Base-by-base conservation (phyloP, 2,888 invertebrate species). In the Uloborus plumipes region DNA sequence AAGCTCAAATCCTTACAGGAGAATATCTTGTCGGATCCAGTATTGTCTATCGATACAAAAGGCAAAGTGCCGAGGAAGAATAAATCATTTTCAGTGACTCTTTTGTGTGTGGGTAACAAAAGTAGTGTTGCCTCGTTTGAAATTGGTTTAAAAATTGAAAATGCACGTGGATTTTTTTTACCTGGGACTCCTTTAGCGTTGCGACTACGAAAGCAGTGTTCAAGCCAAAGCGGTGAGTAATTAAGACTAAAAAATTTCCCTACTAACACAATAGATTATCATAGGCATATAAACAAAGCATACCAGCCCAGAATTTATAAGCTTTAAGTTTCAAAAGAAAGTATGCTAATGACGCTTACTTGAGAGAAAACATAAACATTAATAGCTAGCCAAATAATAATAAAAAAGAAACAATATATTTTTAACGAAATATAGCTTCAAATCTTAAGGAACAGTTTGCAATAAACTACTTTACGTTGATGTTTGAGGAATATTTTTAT, bases 201-300 rank as follows among this genome's bases (percentile, higher is more conserved):
- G 88, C 93, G 93, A 90, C 92, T 96, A 89, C 93, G 94, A 90
- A 96, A 96, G 93, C 96, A 96, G 92, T 97, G 96, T 92, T 93
- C 94, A 90, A 39, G 6, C 95, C 94, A 93, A 93, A 39, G 14
- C 15, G 55, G 39, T 39, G 9, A 39, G 7, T 39, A 39, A 39
- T 39, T 39, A 39, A 39, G 11, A 11, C 9, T 11, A 39, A 7
- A 11, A 9, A 39, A 1, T 39, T 39, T 16, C 6, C 11, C 7
- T 16, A n/a, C 16, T 16, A 18, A 9, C n/a, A 16, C 16, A 16
- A 20, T 15, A n/a, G 11, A n/a, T 13, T 26, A 26, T 55, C 55
- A 9, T 55, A 0, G n/a, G 20, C 20, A n/a, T n/a, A 55, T 7
- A 55, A 55, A 55, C 55, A 9, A 20, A n/a, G 20, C 0, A 1